Percentiles rank a stretch among this genome's conserved stretches.
These are phyloP conservation scores for Temnopleurus reevesii DNA, from an alignment of 53 echinoderm and acorn worm species.

Conservation along the genomic window DNA sequence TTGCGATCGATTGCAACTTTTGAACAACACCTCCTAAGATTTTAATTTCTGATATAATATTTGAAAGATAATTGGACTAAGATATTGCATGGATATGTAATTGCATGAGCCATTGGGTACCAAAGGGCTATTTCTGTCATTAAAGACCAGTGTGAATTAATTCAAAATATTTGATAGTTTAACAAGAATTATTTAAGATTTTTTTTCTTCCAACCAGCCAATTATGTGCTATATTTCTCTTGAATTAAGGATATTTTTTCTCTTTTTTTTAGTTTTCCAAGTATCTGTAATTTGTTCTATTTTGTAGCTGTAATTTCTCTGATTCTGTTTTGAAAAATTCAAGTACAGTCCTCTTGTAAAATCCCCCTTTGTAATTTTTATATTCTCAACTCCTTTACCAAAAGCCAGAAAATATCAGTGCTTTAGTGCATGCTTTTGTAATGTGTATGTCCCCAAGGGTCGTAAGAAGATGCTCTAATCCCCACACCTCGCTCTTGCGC, in stretches of 20 bases:
- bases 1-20: no score
- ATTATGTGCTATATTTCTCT: not conserved
- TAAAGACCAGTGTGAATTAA: not conserved
- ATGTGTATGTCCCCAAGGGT: not conserved
- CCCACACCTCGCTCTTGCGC: not conserved
- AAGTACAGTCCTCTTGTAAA: not conserved
- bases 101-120: not conserved
- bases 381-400: not conserved
- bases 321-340: not conserved
- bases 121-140: not conserved
- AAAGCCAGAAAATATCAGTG: not conserved
- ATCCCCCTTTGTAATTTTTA: not conserved
- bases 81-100: not conserved
- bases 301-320: not conserved
- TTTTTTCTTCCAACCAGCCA: not conserved
- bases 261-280: no score
- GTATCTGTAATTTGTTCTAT: not conserved
- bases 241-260: no score
- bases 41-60: not conserved
- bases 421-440: constrained; percentile 29
- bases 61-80: not conserved
- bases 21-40: no score
- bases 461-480: not conserved
- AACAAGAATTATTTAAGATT: not conserved
- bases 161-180: not conserved